Evolutionary conservation across 2,797 vertebrate genomes (phyloP).

Genomic region (Gobio occitaniae): DNA sequence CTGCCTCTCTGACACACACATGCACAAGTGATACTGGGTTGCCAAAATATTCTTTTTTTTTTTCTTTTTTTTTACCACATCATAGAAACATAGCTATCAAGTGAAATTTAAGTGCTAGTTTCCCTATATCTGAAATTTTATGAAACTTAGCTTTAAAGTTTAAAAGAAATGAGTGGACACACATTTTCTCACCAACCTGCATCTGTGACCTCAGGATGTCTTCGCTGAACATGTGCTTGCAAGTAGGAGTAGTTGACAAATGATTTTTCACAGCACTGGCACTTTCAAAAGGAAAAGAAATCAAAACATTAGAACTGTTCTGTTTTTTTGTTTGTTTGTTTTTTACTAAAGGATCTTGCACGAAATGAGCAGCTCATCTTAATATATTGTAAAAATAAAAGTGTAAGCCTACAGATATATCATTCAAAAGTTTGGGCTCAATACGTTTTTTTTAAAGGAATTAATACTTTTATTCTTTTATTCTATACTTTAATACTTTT

Average conservation of each 20-base stretch:
- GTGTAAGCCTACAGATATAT: not conserved
- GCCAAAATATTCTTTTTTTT: not conserved
- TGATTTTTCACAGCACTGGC: conserved; percentile 80
- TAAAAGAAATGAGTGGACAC: not conserved
- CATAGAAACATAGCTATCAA: not conserved
- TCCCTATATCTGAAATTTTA: too few relatives aligned
- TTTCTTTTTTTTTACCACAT: not conserved
- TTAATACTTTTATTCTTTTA: not conserved
- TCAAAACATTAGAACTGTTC: conserved; percentile 6
- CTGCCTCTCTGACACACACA: conserved; percentile 67
- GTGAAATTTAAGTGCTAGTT: not conserved
- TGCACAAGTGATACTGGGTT: not conserved
- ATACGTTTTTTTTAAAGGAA: not conserved
- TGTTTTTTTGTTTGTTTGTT: too few relatives aligned
- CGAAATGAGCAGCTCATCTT: not conserved
- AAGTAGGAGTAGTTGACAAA: conserved; percentile 79
- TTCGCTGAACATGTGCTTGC: conserved; percentile 72
- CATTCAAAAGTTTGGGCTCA: not conserved
- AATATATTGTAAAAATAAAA: not conserved
- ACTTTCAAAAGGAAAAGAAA: conserved; percentile 66
- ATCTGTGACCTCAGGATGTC: conserved; percentile 67
- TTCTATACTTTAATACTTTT: too few relatives aligned
- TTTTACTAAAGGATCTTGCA: not conserved
- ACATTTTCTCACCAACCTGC: conserved; percentile 68
- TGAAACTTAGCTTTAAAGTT: not conserved